These are phyloP conservation scores for Arnoldichthys spilopterus DNA, from an alignment of 2,797 vertebrate species.

Conservation along the genomic window DNA sequence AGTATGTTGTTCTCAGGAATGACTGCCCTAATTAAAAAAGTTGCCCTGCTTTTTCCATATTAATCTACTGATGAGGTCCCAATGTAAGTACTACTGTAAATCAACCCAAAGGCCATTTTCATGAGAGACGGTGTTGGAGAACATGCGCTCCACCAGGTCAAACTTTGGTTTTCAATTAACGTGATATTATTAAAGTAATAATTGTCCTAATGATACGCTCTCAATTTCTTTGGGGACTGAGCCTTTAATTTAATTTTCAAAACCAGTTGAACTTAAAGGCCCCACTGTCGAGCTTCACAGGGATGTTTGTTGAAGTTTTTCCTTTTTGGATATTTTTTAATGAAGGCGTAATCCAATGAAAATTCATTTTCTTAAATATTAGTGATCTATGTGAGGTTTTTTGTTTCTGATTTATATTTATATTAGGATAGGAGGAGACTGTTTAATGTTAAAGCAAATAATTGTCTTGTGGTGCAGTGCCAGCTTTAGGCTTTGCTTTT, in stretches of 20 bases:
- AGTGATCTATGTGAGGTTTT: not conserved
- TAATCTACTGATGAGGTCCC: slow-evolving; percentile 73
- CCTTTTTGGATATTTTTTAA: not conserved
- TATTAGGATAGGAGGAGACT: no score
- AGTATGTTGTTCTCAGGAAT: slow-evolving; percentile 71
- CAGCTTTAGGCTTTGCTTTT: no score
- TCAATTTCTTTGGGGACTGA: slow-evolving; percentile 63
- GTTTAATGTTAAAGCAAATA: no score
- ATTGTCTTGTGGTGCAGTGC: no score
- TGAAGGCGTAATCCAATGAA: no score
- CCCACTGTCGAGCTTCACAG: not conserved
- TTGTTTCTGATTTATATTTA: not conserved
- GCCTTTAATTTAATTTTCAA: slow-evolving; percentile 65
- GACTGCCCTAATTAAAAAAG: slow-evolving; percentile 77
- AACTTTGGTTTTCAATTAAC: slow-evolving; percentile 71
- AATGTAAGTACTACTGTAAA: slow-evolving; percentile 73
- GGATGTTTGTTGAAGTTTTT: slow-evolving; percentile 18
- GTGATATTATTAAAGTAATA: slow-evolving; percentile 67
- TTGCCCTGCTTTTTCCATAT: slow-evolving; percentile 68
- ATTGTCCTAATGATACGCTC: slow-evolving; percentile 62
- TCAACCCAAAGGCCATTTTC: slow-evolving; percentile 69
- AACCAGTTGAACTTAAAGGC: slow-evolving; percentile 57
- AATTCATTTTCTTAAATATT: not conserved
- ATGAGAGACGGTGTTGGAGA: slow-evolving; percentile 56
- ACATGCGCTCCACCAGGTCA: slow-evolving; percentile 66